These are phyloP conservation scores for Rhynchophorus ferrugineus DNA, from an alignment of 1,140 invertebrate species.

Conservation along the genomic window DNA sequence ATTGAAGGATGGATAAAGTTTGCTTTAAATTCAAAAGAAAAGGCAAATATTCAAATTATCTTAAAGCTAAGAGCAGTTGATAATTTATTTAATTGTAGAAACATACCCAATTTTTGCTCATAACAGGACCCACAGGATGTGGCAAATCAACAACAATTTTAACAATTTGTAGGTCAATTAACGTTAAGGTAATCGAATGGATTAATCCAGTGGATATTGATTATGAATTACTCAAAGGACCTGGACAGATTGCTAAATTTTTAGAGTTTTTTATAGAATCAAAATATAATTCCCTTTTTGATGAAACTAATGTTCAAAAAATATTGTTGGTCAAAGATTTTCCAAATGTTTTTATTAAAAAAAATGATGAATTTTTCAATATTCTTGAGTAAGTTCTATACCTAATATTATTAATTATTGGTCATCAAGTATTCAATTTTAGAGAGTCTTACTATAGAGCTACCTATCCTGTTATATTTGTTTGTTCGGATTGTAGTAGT, in stretches of 20 bases:
- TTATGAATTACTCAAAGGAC: constrained; percentile 41
- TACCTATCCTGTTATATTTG: constrained; percentile 62
- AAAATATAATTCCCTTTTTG: constrained; percentile 57
- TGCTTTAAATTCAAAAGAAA: background rate
- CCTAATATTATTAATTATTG: background rate
- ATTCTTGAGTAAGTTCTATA: constrained; percentile 52
- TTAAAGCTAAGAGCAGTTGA: background rate
- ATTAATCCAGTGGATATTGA: constrained; percentile 58
- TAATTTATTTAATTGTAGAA: constrained; percentile 29
- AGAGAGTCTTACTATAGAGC: constrained; percentile 55
- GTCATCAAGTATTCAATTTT: constrained; percentile 30
- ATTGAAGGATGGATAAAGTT: constrained; percentile 33
- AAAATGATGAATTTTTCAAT: constrained; percentile 51
- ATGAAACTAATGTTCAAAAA: constrained; percentile 37
- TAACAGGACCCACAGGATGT: constrained; percentile 61
- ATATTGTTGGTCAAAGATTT: constrained; percentile 66
- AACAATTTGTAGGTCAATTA: constrained; percentile 50
- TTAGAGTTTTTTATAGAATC: constrained; percentile 60
- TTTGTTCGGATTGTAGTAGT: constrained; percentile 57
- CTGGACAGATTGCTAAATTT: constrained; percentile 56
- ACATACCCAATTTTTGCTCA: constrained; percentile 47
- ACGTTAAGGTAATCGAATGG: constrained; percentile 59
- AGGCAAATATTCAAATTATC: background rate
- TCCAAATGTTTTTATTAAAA: constrained; percentile 59
- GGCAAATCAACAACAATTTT: constrained; percentile 60